These are phyloP conservation scores for Macroglossus sobrinus DNA, from an alignment of 2,113 vertebrate species.

Conservation along the genomic window DNA sequence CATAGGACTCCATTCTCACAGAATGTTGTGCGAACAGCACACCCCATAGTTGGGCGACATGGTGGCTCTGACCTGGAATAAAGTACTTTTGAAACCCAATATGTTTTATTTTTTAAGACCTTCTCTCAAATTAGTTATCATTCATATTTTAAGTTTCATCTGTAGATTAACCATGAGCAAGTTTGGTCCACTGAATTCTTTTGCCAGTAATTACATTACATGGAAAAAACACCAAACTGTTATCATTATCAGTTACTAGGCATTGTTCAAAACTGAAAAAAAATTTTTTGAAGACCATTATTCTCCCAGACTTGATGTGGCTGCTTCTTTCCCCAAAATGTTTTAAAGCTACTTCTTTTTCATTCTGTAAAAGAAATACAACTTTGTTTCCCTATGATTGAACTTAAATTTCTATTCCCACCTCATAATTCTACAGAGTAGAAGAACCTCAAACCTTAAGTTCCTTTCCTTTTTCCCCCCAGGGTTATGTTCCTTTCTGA, in stretches of 20 bases:
- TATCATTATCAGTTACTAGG: neutral
- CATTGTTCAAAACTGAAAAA: slow-evolving; percentile 15
- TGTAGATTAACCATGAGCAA: neutral
- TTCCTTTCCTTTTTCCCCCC: neutral
- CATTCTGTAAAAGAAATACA: neutral
- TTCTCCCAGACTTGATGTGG: no score
- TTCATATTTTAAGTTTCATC: neutral
- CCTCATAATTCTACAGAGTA: neutral
- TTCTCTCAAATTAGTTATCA: neutral
- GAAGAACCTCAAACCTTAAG: neutral
- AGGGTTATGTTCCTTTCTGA: neutral
- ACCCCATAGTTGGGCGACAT: neutral
- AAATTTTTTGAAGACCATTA: no score
- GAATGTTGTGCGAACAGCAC: neutral
- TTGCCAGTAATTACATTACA: neutral
- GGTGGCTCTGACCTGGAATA: neutral
- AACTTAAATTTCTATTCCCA: slow-evolving; percentile 32
- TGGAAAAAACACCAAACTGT: neutral
- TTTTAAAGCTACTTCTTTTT: slow-evolving; percentile 4
- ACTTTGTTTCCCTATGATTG: slow-evolving; percentile 9
- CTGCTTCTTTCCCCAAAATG: neutral
- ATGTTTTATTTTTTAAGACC: neutral
- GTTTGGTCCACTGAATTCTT: neutral
- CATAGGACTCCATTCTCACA: neutral
- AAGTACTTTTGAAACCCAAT: neutral